Evolutionary conservation across 2,888 invertebrate genomes (phyloP), one percentile per base, ranked within the genome.

Genomic region (Brachyopa scutellaris): DNA sequence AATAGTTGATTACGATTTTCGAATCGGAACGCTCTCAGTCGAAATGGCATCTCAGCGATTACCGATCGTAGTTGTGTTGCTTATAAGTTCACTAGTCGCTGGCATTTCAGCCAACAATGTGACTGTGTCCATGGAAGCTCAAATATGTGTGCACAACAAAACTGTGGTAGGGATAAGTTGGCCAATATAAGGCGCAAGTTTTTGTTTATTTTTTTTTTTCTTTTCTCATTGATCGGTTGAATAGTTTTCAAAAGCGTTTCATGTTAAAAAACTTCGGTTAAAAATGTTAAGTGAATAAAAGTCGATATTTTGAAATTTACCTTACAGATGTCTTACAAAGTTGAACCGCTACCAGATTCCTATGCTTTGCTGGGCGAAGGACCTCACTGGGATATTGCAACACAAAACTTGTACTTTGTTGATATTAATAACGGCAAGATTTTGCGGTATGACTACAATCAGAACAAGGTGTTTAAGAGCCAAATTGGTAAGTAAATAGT

Each of bases 381-480:
- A 13, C 95, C 95, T 0, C 94, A 94, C 88, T 95, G 95, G 95
- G 93, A 93, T 87, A 89, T 91, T 26, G 88, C 88, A 21, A 91
- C 91, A 36, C 92, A 93, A 87, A 92, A 91, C 57, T 91, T 95
- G 7, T 94, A 93, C 90, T 94, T 92, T 88, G 94, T 94, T 84
- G 94, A 94, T 88, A 93, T 94, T 84, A 88, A 89, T 84, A 88
- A 86, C 9, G 89, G 86, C 33, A 87, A 86, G 40, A 85, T 91
- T 17, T 59, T 88, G 76, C 90, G 90, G 26, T 90, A 89, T 80
- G 89, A 89, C 61, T 90, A 86, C 69, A 86, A 87, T 4, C 85
- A 88, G 91, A 87, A 93, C 92, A 70, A 92, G 90, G 85, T 92
- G 90, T 85, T 92, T 90, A 84, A 89, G 92, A 69, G 92, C 91